Evolutionary conservation across 2,888 invertebrate species (phyloP).

Genomic region (Koerneria pararmatus): DNA sequence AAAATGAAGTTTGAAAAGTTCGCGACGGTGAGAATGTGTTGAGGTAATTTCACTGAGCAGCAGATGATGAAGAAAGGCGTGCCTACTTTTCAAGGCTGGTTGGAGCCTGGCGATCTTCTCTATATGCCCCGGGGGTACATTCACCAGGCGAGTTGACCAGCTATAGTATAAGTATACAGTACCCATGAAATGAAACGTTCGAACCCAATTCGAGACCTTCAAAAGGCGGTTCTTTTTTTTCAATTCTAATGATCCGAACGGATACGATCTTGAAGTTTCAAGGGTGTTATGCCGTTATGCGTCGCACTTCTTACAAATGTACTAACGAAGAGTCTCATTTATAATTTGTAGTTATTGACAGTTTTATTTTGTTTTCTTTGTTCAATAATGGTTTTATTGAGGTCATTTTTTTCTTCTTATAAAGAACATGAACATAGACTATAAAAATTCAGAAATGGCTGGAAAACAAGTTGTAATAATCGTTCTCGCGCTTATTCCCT

Average conservation of each 20-base stretch:
- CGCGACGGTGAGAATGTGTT: slow-evolving; percentile 57
- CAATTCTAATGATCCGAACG: not conserved
- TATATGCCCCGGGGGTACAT: slow-evolving; percentile 78
- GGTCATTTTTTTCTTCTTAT: too few species aligned
- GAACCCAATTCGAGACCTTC: not conserved
- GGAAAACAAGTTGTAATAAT: too few species aligned
- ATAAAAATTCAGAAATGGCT: too few species aligned
- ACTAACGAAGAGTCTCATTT: too few species aligned
- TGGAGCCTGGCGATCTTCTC: slow-evolving; percentile 70
- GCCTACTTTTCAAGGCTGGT: slow-evolving; percentile 51
- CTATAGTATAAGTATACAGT: not conserved
- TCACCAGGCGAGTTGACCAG: slow-evolving; percentile 61
- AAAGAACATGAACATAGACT: too few species aligned
- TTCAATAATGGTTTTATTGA: too few species aligned
- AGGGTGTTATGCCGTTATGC: too few species aligned
- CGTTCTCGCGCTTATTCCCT: too few species aligned
- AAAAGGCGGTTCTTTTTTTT: not conserved
- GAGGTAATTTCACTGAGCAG: slow-evolving; percentile 68
- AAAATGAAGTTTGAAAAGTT: slow-evolving; percentile 59
- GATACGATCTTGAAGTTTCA: not conserved
- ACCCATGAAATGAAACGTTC: not conserved
- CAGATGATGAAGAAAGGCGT: slow-evolving; percentile 36
- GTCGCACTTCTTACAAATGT: too few species aligned
- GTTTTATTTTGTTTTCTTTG: too few species aligned
- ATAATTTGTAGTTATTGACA: too few species aligned